Evolutionary conservation across 1,140 invertebrate genomes (phyloP).

Genomic region (Drosophila elegans): DNA sequence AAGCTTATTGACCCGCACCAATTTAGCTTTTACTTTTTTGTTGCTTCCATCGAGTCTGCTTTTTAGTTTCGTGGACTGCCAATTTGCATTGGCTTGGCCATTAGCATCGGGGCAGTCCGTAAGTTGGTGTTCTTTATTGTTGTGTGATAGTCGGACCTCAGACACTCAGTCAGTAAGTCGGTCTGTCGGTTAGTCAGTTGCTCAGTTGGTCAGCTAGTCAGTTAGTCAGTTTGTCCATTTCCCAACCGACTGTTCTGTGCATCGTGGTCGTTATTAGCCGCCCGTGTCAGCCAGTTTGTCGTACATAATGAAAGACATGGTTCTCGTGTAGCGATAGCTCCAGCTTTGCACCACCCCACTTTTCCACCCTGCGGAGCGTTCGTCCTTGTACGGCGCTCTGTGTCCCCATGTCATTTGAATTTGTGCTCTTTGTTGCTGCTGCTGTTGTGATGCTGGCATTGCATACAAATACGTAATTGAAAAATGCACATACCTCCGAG

Average conservation of each 20-base stretch:
- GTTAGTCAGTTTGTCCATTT: constrained; percentile 16
- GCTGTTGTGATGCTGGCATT: constrained; percentile 57
- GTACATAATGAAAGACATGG: constrained; percentile 82
- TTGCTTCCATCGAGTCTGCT: constrained; percentile 9
- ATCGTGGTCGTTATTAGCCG: constrained; percentile 70
- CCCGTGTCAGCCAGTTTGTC: constrained; percentile 77
- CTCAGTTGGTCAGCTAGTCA: background rate
- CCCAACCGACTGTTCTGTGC: constrained; percentile 22
- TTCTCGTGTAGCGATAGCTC: constrained; percentile 65
- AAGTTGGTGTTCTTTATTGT: constrained; percentile 50
- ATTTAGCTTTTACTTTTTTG: constrained; percentile 55
- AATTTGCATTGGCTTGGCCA: constrained; percentile 63
- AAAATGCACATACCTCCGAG: constrained; percentile 77
- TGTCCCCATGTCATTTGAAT: constrained; percentile 73
- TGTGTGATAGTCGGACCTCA: constrained; percentile 29
- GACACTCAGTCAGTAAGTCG: constrained; percentile 1
- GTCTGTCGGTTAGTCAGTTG: constrained; percentile 1
- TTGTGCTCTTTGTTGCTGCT: constrained; percentile 63
- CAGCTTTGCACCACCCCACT: background rate
- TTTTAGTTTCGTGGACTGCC: constrained; percentile 47
- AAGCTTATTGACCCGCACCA: constrained; percentile 69
- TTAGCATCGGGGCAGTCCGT: constrained; percentile 41
- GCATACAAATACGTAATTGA: constrained; percentile 76
- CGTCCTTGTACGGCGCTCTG: constrained; percentile 30
- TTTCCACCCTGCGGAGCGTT: background rate